phyloP scores from a whole-genome alignment of 2,797 vertebrate genomes.

The Bovichtus variegatus region DNA sequence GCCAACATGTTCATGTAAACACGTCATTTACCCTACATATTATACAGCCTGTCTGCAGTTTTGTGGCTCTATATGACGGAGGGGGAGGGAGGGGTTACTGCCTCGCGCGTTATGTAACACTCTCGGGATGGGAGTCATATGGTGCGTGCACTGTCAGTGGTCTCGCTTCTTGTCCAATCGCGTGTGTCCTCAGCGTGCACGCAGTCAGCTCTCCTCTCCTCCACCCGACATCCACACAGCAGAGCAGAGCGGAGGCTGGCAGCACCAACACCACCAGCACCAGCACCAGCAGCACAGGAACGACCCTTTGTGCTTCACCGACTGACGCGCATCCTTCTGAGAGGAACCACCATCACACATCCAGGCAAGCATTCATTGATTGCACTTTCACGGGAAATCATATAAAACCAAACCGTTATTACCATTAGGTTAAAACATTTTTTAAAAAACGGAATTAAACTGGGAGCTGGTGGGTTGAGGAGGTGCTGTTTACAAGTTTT shows the following conservation, averaged over 20 bases:
- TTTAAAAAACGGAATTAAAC: not conserved
- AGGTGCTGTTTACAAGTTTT: constrained; percentile 65
- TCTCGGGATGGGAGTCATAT: constrained; percentile 61
- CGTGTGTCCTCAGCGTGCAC: constrained; percentile 57
- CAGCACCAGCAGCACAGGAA: constrained; percentile 39
- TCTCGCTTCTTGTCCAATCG: constrained; percentile 56
- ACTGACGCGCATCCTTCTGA: constrained; percentile 49
- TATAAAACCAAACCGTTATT: not conserved
- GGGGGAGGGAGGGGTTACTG: constrained; percentile 56
- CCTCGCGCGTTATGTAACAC: constrained; percentile 80
- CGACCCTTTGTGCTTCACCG: constrained; percentile 71
- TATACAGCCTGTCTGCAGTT: not conserved
- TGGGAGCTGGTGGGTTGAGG: constrained; percentile 22
- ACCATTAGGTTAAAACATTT: not conserved
- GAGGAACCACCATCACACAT: constrained; percentile 30
- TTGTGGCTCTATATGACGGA: not conserved
- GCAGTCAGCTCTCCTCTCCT: constrained; percentile 43
- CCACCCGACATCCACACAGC: constrained; percentile 37
- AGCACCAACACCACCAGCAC: constrained; percentile 31
- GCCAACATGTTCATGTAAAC: not conserved
- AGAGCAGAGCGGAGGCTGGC: constrained; percentile 56
- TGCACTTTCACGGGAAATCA: not conserved
- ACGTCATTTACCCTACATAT: not conserved
- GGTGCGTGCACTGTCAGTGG: constrained; percentile 56
- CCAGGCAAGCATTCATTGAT: constrained; percentile 60